Evolutionary conservation across 2,797 vertebrate genomes (phyloP).

Genomic region (Lophotriccus pileatus): DNA sequence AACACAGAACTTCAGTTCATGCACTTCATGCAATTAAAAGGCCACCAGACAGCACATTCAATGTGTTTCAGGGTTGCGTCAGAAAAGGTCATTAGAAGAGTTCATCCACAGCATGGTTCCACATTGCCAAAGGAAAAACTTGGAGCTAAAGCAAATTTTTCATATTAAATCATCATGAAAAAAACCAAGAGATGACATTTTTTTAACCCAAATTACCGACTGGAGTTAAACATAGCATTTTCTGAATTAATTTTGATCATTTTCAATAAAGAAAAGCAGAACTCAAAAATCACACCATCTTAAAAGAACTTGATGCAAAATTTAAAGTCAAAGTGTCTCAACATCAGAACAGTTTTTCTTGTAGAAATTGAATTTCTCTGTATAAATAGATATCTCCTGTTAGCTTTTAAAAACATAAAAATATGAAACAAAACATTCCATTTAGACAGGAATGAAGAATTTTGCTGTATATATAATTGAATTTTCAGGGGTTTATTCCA

Average conservation of each 20-base stretch:
- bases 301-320: background rate
- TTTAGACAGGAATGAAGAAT: background rate
- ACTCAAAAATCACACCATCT: background rate
- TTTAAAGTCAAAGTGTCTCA: background rate
- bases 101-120: background rate
- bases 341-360: background rate
- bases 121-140: background rate
- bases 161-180: background rate
- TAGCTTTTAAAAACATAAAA: background rate
- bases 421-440: background rate
- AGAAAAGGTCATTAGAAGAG: background rate
- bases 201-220: background rate
- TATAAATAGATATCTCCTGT: background rate
- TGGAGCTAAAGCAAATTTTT: background rate
- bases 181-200: background rate
- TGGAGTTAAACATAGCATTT: background rate
- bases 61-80: background rate
- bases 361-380: background rate
- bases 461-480: background rate
- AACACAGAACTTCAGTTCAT: background rate
- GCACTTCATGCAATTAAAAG: background rate
- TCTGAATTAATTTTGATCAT: background rate
- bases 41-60: background rate
- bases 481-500: background rate
- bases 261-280: background rate